These are phyloP conservation scores for Agapetus fuscipes DNA, from an alignment of 2,888 invertebrate genomes.

Conservation along the genomic window DNA sequence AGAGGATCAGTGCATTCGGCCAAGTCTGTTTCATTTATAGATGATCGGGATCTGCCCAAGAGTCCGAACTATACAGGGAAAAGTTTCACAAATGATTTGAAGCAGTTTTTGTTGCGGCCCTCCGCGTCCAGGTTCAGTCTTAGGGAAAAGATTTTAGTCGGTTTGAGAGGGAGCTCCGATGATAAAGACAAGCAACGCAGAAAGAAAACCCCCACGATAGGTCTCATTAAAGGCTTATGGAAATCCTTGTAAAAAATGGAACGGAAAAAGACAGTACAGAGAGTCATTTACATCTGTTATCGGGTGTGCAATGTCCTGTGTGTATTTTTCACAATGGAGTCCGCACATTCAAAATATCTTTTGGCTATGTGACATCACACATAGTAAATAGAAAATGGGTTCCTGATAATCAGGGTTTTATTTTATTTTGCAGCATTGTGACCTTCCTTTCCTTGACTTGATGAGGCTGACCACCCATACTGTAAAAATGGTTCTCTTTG, in stretches of 20 bases:
- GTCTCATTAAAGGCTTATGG: slow-evolving; percentile 44
- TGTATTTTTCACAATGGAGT: too few relatives aligned
- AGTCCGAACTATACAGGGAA: slow-evolving; percentile 42
- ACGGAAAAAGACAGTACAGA: too few relatives aligned
- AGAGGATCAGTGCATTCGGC: slow-evolving; percentile 41
- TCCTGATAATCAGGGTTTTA: too few relatives aligned
- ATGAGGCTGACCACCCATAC: too few relatives aligned
- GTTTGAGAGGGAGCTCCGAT: slow-evolving; percentile 29
- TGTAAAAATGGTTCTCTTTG: too few relatives aligned
- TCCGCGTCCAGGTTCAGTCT: slow-evolving; percentile 38
- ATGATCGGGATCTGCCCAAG: slow-evolving; percentile 31
- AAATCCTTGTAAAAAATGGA: slow-evolving; percentile 38
- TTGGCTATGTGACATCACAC: too few relatives aligned
- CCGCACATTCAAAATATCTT: too few relatives aligned
- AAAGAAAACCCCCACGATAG: slow-evolving; percentile 39
- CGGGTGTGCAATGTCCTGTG: too few relatives aligned
- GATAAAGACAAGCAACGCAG: slow-evolving; percentile 38
- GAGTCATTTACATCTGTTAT: too few relatives aligned
- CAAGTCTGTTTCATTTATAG: slow-evolving; percentile 42
- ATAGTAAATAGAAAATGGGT: too few relatives aligned
- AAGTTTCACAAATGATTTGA: slow-evolving; percentile 43
- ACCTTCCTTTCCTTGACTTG: too few relatives aligned
- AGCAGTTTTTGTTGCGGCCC: slow-evolving; percentile 39
- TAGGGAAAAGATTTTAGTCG: slow-evolving; percentile 40
- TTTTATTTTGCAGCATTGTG: too few relatives aligned